These are phyloP conservation scores for Atopsyche davidsoni DNA, from an alignment of 1,140 invertebrate genomes.

Conservation along the genomic window DNA sequence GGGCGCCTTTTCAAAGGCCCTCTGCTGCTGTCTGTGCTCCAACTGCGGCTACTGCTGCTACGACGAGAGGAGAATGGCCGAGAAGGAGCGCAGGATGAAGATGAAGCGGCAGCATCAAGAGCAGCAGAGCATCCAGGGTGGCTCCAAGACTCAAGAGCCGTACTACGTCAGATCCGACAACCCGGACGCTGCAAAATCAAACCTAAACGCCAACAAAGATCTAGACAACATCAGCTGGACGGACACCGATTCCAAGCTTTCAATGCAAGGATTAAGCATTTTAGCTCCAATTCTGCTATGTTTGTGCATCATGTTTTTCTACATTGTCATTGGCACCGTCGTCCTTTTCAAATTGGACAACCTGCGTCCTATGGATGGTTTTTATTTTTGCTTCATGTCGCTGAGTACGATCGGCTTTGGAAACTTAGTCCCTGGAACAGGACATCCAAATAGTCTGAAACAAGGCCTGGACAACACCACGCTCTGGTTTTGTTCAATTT, in stretches of 20 bases:
- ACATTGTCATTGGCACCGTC: conserved; percentile 80
- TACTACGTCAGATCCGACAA: conserved; percentile 57
- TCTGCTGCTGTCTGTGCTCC: conserved; percentile 78
- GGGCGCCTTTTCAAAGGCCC: conserved; percentile 75
- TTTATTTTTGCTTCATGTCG: conserved; percentile 93
- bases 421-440: conserved; percentile 74
- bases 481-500: conserved; percentile 88
- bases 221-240: conserved; percentile 49
- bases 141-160: conserved; percentile 56
- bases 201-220: conserved; percentile 39
- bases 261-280: conserved; percentile 70
- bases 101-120: conserved; percentile 73
- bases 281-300: conserved; percentile 74
- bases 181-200: conserved; percentile 31
- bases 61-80: conserved; percentile 77
- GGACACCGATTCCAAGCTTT: conserved; percentile 63
- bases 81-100: conserved; percentile 74
- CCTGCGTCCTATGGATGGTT: conserved; percentile 80
- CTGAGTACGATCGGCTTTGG: conserved; percentile 90
- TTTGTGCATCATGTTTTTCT: conserved; percentile 73
- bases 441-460: conserved; percentile 16
- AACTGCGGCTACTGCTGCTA: conserved; percentile 84
- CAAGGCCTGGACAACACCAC: conserved; percentile 41
- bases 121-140: conserved; percentile 59
- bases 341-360: conserved; percentile 79